Evolutionary conservation across 1,140 invertebrate genomes (phyloP).

Genomic region (Mesaphorura yosii): DNA sequence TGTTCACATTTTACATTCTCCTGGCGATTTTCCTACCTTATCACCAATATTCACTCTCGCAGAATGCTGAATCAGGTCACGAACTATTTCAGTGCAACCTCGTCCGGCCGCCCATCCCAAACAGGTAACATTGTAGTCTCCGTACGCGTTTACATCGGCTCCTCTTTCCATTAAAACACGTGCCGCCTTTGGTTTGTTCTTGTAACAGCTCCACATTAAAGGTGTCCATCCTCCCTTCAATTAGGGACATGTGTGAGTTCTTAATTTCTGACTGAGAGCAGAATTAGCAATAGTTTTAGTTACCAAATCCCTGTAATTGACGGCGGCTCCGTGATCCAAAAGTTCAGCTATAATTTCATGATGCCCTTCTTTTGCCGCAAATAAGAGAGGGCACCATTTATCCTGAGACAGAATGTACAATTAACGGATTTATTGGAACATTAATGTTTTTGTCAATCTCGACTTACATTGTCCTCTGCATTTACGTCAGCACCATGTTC

Average conservation of each 20-base stretch:
- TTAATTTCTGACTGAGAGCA: not conserved
- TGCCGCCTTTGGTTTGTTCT: constrained; percentile 57
- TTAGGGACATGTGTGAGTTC: constrained; percentile 18
- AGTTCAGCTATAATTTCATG: constrained; percentile 67
- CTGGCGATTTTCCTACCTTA: constrained; percentile 46
- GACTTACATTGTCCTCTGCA: constrained; percentile 65
- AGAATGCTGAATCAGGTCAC: constrained; percentile 64
- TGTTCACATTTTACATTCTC: constrained; percentile 7
- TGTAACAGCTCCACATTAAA: constrained; percentile 84
- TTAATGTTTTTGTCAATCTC: constrained; percentile 10
- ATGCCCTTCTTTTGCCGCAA: constrained; percentile 81
- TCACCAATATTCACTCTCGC: constrained; percentile 86
- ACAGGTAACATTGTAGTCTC: constrained; percentile 88
- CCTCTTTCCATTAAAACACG: constrained; percentile 68
- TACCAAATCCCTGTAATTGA: constrained; percentile 89
- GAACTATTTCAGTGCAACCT: constrained; percentile 73
- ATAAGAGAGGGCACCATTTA: constrained; percentile 82
- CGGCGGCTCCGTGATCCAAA: constrained; percentile 69
- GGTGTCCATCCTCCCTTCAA: constrained; percentile 91
- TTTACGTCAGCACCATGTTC: constrained; percentile 77
- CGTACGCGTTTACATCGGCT: constrained; percentile 89
- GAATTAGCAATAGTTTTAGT: constrained; percentile 23
- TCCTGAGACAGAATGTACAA: constrained; percentile 47
- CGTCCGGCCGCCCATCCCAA: constrained; percentile 87
- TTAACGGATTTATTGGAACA: constrained; percentile 6